A percentile compares a stretch with the other conserved stretches of the same genome.
Evolutionary conservation across 2,113 vertebrate genomes (phyloP).

Genomic region (Heliornis fulica): DNA sequence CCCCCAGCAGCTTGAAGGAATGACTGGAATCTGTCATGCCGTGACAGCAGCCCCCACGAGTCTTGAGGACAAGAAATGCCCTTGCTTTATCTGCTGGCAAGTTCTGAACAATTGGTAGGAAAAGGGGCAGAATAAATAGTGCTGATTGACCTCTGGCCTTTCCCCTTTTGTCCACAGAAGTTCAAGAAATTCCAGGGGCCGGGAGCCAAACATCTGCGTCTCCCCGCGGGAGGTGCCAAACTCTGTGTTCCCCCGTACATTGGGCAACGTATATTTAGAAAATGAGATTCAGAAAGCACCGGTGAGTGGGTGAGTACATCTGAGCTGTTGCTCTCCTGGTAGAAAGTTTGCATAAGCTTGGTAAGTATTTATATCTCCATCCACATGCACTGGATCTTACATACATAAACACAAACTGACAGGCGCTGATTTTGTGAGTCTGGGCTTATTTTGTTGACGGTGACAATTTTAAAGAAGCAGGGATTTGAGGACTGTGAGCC

Average conservation of each 20-base stretch:
- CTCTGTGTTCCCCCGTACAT: rapidly evolving
- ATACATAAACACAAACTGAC: background rate
- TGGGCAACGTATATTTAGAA: background rate
- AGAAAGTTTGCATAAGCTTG: background rate
- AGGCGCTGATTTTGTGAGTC: background rate
- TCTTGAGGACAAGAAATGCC: background rate
- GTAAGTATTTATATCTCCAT: background rate
- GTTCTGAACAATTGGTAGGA: background rate
- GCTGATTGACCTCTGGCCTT: slow-evolving; percentile 2
- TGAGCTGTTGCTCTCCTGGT: slow-evolving; percentile 1
- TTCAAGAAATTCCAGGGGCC: slow-evolving; percentile 28
- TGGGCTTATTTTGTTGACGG: background rate
- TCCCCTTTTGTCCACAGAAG: slow-evolving; percentile 27
- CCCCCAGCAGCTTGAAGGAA: slow-evolving; percentile 31
- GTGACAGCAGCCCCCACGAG: background rate
- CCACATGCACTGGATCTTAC: background rate
- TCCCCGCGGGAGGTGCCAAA: background rate
- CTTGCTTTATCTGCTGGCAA: rapidly evolving
- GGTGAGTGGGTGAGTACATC: background rate
- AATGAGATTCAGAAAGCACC: background rate
- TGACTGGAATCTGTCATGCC: slow-evolving; percentile 30
- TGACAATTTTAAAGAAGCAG: background rate
- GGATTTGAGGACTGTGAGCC: background rate
- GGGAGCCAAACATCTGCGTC: slow-evolving; percentile 30
- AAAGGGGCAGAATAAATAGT: slow-evolving; percentile 23